Conservation (phyloP, 2,888 invertebrate genomes). For the Cryptus armator region DNA sequence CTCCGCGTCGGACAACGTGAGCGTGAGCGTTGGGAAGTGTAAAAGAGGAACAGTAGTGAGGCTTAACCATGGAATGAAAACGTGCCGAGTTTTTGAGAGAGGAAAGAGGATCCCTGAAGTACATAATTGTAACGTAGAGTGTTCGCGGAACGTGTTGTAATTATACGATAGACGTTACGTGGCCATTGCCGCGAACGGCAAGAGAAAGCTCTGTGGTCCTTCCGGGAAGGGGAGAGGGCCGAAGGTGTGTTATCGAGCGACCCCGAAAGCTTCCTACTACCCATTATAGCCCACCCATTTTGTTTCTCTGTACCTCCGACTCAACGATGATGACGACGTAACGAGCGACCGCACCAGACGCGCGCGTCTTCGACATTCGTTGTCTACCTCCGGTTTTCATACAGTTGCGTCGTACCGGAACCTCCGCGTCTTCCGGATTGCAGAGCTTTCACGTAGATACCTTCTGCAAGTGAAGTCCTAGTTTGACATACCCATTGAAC, state of each 20-base stretch:
- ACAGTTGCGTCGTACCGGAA: not conserved
- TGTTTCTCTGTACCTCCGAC: not conserved
- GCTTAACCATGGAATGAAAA: conserved; percentile 9
- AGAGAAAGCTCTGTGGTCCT: conserved; percentile 51
- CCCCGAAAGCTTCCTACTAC: conserved; percentile 62
- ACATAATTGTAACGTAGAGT: conserved; percentile 39
- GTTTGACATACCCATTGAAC: conserved; percentile 25
- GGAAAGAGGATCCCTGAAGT: conserved; percentile 27
- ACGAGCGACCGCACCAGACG: conserved; percentile 29
- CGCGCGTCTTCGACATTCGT: conserved; percentile 14
- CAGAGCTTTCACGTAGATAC: conserved; percentile 26
- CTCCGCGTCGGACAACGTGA: conserved; percentile 12
- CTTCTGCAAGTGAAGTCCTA: not conserved
- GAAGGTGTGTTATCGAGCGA: conserved; percentile 76
- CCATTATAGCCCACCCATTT: conserved; percentile 17
- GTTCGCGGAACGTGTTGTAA: conserved; percentile 31
- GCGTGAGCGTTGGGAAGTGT: not conserved
- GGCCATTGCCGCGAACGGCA: conserved; percentile 48
- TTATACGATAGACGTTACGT: conserved; percentile 20
- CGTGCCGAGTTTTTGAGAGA: conserved; percentile 41
- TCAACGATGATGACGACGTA: conserved; percentile 44
- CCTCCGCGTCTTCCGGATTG: conserved; percentile 5
- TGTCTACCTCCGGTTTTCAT: conserved; percentile 4
- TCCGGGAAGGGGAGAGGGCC: conserved; percentile 57
- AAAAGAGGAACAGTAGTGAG: conserved; percentile 9